Evolutionary conservation across 2,888 invertebrate species (phyloP).

Genomic region (Automeris io): DNA sequence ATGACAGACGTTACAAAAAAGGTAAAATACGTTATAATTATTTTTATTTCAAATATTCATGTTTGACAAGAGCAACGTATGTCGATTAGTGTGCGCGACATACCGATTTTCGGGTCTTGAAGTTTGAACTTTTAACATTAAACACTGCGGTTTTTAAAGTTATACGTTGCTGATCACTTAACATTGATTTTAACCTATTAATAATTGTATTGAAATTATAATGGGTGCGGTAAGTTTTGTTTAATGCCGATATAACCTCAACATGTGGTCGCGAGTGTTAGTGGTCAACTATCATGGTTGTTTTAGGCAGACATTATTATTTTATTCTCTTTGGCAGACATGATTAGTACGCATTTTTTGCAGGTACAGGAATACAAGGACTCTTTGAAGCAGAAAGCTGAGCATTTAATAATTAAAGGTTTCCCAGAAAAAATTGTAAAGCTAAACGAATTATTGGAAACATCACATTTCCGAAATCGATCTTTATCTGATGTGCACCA

Average conservation of each 20-base stretch:
- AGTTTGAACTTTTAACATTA: not conserved
- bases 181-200: not conserved
- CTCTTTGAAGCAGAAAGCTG: constrained; percentile 90
- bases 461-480: constrained; percentile 87
- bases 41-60: constrained; percentile 22
- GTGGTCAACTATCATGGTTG: constrained; percentile 24
- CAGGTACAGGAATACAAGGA: constrained; percentile 95
- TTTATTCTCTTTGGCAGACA: no score
- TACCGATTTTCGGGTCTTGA: constrained; percentile 24
- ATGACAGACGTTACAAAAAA: constrained; percentile 70
- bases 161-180: no score
- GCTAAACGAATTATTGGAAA: constrained; percentile 90
- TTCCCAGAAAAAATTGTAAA: constrained; percentile 96
- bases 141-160: no score
- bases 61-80: constrained; percentile 48
- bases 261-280: constrained; percentile 30
- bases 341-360: constrained; percentile 31
- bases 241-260: constrained; percentile 45
- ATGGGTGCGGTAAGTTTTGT: constrained; percentile 34
- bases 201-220: constrained; percentile 3
- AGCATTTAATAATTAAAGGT: constrained; percentile 90
- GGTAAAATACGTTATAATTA: constrained; percentile 37
- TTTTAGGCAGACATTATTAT: no score
- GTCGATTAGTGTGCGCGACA: constrained; percentile 50
- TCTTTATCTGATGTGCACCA: constrained; percentile 88